Base-by-base conservation (phyloP, 2,113 vertebrate genomes). In the Malurus alboscapulatus region DNA sequence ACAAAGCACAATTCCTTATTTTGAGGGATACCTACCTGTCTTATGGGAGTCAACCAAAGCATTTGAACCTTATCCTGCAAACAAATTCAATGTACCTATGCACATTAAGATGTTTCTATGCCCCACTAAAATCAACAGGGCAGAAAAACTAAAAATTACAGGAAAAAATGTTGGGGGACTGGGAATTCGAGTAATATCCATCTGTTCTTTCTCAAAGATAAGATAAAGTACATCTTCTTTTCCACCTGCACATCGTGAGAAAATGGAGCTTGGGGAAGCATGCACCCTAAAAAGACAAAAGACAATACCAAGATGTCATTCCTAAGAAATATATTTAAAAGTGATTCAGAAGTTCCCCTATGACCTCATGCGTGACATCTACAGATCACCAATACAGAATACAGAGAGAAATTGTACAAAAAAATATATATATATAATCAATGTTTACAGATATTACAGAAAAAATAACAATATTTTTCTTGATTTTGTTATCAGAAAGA, bases 401-500 rank as follows among this genome's bases (percentile, higher is more conserved):
- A 71, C 11, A 61, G 40, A 40, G 10, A 76, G 10, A 75, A 69
- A 50, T 2, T 15, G 3, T 16, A 45, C 5, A 0, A 10, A 34
- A 54, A 59, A 36, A 11, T 5, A 22, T 13, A 1, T 1, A 17
- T 26, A 63, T 20, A 75, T 6, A 51, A 0, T 3, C 6, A 51
- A 18, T 13, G 24, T 84, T 79, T 63, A 53, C n/a, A 71, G 24
- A 30, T 25, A 55, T 22, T 34, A 65, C 8, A 38, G 26, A 18
- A 72, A 15, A 75, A 16, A 26, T 1, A 2, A 32, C 18, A 62
- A 22, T 22, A 30, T 73, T 19, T 42, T 16, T 27, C 30, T 45
- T 51, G 3, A 36, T 67, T 93, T 77, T 61, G 0, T 94, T 61
- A 34, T 45, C 58, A 92, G 59, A 93, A 94, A 93, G 57, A 66